Conservation (phyloP, 2,113 vertebrate species). For the Cottus gobio region DNA sequence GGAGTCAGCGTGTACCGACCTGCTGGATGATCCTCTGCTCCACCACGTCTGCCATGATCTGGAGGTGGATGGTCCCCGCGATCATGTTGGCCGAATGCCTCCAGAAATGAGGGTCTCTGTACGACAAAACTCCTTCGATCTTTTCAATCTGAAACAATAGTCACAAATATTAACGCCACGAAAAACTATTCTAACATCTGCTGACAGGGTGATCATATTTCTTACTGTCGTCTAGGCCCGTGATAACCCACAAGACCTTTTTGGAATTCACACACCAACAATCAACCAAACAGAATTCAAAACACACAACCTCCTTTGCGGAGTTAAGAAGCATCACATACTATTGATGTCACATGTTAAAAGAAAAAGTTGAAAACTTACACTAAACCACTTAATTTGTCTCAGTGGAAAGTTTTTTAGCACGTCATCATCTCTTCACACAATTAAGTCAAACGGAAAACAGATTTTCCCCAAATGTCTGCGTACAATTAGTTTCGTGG, state of each 20-base stretch:
- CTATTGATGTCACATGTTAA: background rate
- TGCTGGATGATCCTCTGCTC: slow-evolving; percentile 97
- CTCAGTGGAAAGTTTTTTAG: background rate
- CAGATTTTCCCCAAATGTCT: background rate
- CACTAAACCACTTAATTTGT: background rate
- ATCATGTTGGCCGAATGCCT: slow-evolving; percentile 93
- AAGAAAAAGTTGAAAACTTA: background rate
- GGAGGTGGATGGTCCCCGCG: slow-evolving; percentile 97
- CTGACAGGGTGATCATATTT: background rate
- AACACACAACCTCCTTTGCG: background rate
- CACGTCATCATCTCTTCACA: background rate
- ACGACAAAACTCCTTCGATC: slow-evolving; percentile 96
- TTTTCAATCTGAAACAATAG: slow-evolving; percentile 89
- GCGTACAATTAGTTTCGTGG: background rate
- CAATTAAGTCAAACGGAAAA: background rate
- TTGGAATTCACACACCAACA: background rate
- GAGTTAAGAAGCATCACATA: background rate
- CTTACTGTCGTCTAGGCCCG: background rate
- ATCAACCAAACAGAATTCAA: background rate
- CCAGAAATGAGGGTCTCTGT: slow-evolving; percentile 97
- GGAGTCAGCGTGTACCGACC: slow-evolving; percentile 76
- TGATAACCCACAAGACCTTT: background rate
- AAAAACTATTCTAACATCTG: background rate
- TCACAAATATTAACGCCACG: background rate
- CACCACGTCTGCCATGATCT: slow-evolving; percentile 92